Conservation (phyloP, 2,113 vertebrate genomes). For the Oreamnos americanus region DNA sequence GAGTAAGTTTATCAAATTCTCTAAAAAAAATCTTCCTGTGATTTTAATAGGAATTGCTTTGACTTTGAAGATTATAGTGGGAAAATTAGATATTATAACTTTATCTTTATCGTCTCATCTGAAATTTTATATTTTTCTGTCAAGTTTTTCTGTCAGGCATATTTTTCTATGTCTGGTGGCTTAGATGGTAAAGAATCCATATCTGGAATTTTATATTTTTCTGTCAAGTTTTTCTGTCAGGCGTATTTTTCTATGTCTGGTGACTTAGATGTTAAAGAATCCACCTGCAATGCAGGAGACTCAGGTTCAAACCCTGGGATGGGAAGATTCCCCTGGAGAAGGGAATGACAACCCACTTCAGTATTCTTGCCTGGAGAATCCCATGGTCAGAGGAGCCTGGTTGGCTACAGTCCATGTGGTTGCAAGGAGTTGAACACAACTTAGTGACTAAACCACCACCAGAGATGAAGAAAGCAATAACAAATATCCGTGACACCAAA, state of each 20-base stretch:
- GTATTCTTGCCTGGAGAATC: neutral
- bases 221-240: neutral
- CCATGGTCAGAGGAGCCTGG: neutral
- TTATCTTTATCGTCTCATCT: neutral
- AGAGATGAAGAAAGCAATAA: neutral
- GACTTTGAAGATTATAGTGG: neutral
- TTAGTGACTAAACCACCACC: neutral
- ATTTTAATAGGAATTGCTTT: neutral
- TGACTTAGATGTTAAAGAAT: neutral
- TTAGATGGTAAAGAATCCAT: neutral
- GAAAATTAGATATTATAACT: neutral
- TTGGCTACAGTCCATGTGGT: neutral
- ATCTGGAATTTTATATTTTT: neutral
- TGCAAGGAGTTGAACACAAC: neutral
- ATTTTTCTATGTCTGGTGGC: neutral
- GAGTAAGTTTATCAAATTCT: neutral
- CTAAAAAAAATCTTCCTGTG: neutral
- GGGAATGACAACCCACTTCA: neutral
- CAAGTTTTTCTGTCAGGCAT: neutral
- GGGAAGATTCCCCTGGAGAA: neutral
- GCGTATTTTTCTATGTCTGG: neutral
- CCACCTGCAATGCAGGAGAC: neutral
- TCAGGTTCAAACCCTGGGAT: neutral
- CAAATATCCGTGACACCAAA: neutral
- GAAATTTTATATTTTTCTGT: neutral